Evolutionary conservation across 2,797 vertebrate species (phyloP), one percentile per base, ranked within the genome.

Genomic region (Bradypodion pumilum): DNA sequence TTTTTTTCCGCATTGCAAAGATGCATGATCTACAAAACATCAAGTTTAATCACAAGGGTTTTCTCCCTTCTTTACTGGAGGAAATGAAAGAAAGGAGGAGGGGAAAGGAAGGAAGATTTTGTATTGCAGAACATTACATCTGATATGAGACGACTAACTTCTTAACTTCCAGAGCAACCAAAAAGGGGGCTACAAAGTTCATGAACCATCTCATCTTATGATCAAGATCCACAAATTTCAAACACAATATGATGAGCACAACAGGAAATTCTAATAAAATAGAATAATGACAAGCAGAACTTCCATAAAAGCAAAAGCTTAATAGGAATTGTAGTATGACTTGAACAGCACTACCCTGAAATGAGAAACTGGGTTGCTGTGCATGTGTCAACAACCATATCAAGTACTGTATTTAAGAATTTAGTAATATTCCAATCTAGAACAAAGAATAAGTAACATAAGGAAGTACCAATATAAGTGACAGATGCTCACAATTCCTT

Each of bases 21-120:
- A 74, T 80, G 66, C 83, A 83, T 75, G 74, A 81, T 92, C 89
- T 92, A 90, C 89, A 87, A 90, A 93, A 80, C 60, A 81, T 87
- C 80, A 32, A 70, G 82, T 90, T 88, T 93, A 90, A 93, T 91
- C 90, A 89, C 88, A 84, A 90, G 86, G 56, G 81, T 94, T 89
- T 87, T 46, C 37, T 69, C 29, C 29, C 12, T 91, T 91, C 79
- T 90, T 82, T 89, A 37, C 40, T 87, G 87, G n/a, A 85, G 90
- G 86, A 91, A 77, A 74, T 85, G 56, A 82, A 27, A 90, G 46
- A 16, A 21, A 49, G 35, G 1, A 35, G 46, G 21, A 49, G 65
- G 85, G 89, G 79, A 82, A 56, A 65, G 85, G 89, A 81, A 82
- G 2, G 27, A 27, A 73, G 75, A 85, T 89, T 77, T 63, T 89